Evolutionary conservation across 2,888 invertebrate species (phyloP).

Genomic region (Cheilosia vulpina): DNA sequence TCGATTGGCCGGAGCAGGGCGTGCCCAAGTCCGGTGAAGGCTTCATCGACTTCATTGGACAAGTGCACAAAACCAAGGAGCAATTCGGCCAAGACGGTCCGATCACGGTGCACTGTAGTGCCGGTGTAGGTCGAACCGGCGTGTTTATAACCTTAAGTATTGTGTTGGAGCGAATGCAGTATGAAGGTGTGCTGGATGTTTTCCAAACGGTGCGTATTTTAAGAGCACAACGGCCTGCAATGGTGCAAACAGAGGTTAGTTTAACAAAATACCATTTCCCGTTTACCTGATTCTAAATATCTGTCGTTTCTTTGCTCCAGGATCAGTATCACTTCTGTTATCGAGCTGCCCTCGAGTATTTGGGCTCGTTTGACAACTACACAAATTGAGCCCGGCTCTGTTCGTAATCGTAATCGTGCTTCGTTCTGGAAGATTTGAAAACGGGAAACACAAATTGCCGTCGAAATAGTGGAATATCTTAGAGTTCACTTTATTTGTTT

Average conservation of each 20-base stretch:
- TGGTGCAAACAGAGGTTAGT: conserved; percentile 99
- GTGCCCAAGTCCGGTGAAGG: conserved; percentile 99
- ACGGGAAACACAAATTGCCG: conserved; percentile 41
- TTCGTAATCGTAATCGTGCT: conserved; percentile 25
- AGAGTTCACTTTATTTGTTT: conserved; percentile 18
- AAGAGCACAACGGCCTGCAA: conserved; percentile 98
- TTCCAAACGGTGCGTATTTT: conserved; percentile 99
- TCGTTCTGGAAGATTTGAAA: not conserved
- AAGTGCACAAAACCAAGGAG: conserved; percentile 99
- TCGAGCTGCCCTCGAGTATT: conserved; percentile 98
- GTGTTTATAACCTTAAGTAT: conserved; percentile 99
- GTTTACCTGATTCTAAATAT: not conserved
- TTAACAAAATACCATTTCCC: not conserved
- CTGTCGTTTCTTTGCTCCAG: conserved; percentile 84
- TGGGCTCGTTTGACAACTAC: conserved; percentile 99
- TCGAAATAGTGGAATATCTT: conserved; percentile 34
- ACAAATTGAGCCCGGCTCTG: conserved; percentile 87
- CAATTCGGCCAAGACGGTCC: conserved; percentile 99
- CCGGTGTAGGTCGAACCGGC: conserved; percentile 99
- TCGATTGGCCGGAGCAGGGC: conserved; percentile 98
- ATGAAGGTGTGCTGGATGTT: conserved; percentile 99
- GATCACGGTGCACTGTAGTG: conserved; percentile 99
- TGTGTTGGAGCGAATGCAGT: conserved; percentile 99
- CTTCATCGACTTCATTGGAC: conserved; percentile 99
- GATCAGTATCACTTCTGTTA: conserved; percentile 99